phyloP scores from a whole-genome alignment of 2,113 vertebrate species.

The Asarcornis scutulata region DNA sequence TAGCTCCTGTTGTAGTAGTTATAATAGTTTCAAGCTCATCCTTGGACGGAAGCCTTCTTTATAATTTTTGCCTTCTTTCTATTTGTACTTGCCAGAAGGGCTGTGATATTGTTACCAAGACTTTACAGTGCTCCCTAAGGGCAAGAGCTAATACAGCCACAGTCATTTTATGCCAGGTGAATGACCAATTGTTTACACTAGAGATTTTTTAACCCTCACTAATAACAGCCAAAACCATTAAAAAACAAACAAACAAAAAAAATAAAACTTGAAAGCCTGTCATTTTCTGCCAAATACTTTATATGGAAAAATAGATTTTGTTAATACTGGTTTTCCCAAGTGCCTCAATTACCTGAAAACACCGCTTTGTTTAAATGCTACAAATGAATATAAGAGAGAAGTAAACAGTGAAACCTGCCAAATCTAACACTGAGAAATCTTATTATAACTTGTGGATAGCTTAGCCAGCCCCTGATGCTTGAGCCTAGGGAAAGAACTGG shows the following conservation, averaged over 20 bases:
- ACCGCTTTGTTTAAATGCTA: constrained; percentile 15
- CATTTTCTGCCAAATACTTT: constrained; percentile 34
- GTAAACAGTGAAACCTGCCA: background rate
- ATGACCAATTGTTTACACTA: background rate
- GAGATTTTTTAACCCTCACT: constrained; percentile 17
- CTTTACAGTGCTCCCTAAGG: background rate
- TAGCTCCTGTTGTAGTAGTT: background rate
- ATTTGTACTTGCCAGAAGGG: background rate
- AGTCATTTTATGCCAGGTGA: background rate
- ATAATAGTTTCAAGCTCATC: background rate
- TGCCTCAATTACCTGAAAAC: constrained; percentile 63
- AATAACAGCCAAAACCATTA: constrained; percentile 42
- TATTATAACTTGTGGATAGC: background rate
- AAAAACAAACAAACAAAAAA: background rate
- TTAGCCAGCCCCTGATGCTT: background rate
- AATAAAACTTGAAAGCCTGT: constrained; percentile 13
- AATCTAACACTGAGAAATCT: constrained; percentile 19
- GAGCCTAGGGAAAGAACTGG: background rate
- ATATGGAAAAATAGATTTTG: constrained; percentile 35
- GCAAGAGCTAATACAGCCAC: background rate
- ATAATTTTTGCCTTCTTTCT: background rate
- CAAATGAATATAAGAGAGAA: background rate
- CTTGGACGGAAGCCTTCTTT: background rate
- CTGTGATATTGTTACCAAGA: background rate
- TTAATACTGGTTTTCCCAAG: constrained; percentile 49